Base-by-base conservation (phyloP, 2,797 vertebrate genomes). In the Myotis myotis region DNA sequence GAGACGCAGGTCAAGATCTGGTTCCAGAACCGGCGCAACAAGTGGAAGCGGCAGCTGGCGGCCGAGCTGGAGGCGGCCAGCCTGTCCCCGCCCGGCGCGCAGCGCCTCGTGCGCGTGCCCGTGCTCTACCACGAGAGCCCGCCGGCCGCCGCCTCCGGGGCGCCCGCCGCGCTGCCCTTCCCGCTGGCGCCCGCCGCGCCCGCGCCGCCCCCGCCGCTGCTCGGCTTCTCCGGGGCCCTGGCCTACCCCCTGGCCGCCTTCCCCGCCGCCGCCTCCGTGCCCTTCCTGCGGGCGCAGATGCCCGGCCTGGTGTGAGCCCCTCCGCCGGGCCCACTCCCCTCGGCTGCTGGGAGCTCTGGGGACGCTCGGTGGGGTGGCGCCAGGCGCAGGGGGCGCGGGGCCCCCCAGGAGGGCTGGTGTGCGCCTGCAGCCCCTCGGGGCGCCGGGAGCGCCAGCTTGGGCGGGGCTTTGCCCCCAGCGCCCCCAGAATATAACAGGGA, bases 1-100 rank as follows among this genome's bases (percentile, higher is more conserved):
- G 99, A 99, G 98, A 99, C 99, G 0, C 99, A 99, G 98, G 99
- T 99, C 66, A 99, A 99, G 95, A 99, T 99, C 97, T 99, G 99
- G 99, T 99, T 99, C 96, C 99, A 99, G 98, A 99, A 99, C 96
- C 98, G 99, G 30, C 98, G 99, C 90, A 99, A 99, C 97, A 99
- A 99, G 96, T 99, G 99, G 99, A 99, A 99, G 98, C 98, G 99
- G 95, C 99, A 99, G 97, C 97, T 99, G 97, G 98, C 99, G 8
- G 99, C 99, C 0, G 99, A 99, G 87, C 97, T 99, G 15, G 99
- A 99, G 95, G 99, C 98, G 10, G 98, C 98, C 28, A 98, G 98
- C 36, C 96, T 99, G 89, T 98, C 98, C 5, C 99, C 98, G 92
- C 98, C 98, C 0, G 94, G 97, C 23, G 98, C 98, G 28, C 99